Base-by-base conservation (phyloP, 2,888 invertebrate species). In the Tetragonisca angustula region DNA sequence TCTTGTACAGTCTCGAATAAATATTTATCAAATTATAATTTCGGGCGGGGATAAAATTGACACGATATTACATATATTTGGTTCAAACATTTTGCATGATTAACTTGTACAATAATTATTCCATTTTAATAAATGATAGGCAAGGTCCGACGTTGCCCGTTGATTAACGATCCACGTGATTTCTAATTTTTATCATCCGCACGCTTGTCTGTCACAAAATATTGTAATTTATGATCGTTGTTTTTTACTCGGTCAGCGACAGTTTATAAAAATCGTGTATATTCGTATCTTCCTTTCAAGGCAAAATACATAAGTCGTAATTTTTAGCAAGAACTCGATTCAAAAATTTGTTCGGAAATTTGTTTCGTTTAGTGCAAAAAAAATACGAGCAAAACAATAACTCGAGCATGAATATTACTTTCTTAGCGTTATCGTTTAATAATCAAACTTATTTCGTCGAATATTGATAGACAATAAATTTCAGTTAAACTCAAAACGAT, bases 21-120 rank as follows among this genome's bases (percentile, higher is more conserved):
- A 49, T 62, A 64, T 64, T 64, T 64, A 13, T 32, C 19, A 11
- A 64, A 64, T 32, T 64, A 64, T 64, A 64, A 64, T 61, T 61
- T 61, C 24, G 1, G 24, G 17, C 6, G 17, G 9, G 17, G 17
- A 27, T 61, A 24, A 24, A 24, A 61, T 61, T 17, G 9, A 27
- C 61, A 61, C 61, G 24, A 17, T 43, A 9, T 61, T 61, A 27
- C 19, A 9, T 61, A 19, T 61, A 61, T 61, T 61, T 61, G 17
- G 9, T 61, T 27, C 9, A 17, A 17, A 61, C 24, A 24, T 17
- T 61, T 24, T 24, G 61, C 15, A 17, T 19, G 61, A 61, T 17
- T 61, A 61, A 61, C 24, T 24, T 9, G 27, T 1, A 9, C 4
- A 61, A 27, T 61, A 61, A 61, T 61, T 61, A 17, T 61, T 61